Evolutionary conservation across 2,113 vertebrate species (phyloP).

Genomic region (Caranx melampygus): DNA sequence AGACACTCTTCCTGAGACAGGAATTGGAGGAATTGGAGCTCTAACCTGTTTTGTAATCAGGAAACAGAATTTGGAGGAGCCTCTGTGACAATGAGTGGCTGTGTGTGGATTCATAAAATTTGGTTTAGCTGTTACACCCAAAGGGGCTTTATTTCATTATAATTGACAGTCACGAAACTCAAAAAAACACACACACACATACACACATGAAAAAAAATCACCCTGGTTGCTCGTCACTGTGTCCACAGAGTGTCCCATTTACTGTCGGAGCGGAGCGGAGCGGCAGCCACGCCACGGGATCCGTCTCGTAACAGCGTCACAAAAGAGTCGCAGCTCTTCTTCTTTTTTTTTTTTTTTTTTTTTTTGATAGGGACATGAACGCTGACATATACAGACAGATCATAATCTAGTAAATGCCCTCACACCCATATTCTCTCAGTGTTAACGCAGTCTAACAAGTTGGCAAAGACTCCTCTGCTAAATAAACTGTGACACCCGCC

Average conservation of each 20-base stretch:
- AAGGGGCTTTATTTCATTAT: constrained; percentile 41
- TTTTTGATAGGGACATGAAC: constrained; percentile 43
- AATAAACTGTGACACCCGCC: constrained; percentile 52
- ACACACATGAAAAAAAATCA: constrained; percentile 13
- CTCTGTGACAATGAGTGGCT: constrained; percentile 49
- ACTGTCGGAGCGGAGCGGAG: constrained; percentile 11
- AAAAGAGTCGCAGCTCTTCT: constrained; percentile 30
- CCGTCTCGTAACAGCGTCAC: constrained; percentile 24
- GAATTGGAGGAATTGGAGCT: constrained; percentile 47
- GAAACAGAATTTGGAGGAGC: constrained; percentile 55
- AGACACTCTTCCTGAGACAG: constrained; percentile 47
- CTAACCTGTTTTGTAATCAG: constrained; percentile 75
- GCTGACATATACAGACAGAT: constrained; percentile 30
- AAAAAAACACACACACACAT: constrained; percentile 10
- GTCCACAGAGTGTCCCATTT: constrained; percentile 49
- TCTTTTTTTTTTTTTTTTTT: constrained; percentile 1
- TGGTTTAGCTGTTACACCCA: constrained; percentile 46
- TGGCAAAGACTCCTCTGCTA: constrained; percentile 40
- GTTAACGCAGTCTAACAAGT: constrained; percentile 6
- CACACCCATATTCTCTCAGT: constrained; percentile 47
- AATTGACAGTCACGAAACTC: constrained; percentile 39
- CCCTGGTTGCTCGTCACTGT: constrained; percentile 32
- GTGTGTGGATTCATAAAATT: constrained; percentile 55
- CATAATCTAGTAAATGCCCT: constrained; percentile 45
- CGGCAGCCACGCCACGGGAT: constrained; percentile 10